Evolutionary conservation across 37 sponge, comb jelly and placozoan genomes (phyloP).

Genomic region (Ianthella basta): DNA sequence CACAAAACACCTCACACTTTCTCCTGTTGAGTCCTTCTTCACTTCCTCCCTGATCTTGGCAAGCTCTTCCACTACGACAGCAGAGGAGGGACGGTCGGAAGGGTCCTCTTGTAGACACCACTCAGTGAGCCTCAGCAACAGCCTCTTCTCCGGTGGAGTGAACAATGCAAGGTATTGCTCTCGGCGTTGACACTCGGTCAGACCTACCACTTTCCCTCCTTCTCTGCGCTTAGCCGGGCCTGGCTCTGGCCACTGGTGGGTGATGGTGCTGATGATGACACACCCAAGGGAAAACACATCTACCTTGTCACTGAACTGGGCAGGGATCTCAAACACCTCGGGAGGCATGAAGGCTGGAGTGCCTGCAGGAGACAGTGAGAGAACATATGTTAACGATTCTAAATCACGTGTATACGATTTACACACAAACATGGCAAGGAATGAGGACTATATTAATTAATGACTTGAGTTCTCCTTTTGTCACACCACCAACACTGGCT

Average conservation of each 20-base stretch:
- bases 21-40: too few species aligned
- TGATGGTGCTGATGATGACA: neutral
- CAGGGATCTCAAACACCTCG: neutral
- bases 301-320: neutral
- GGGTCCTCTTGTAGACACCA: neutral
- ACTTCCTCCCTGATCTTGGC: too few species aligned
- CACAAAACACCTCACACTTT: too few species aligned
- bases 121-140: neutral
- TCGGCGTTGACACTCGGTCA: neutral
- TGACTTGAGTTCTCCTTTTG: too few species aligned
- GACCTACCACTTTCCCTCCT: neutral
- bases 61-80: neutral
- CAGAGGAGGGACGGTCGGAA: neutral
- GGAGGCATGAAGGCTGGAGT: slow-evolving; percentile 9
- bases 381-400: too few species aligned
- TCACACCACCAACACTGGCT: too few species aligned
- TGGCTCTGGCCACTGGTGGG: slow-evolving; percentile 1
- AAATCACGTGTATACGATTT: too few species aligned
- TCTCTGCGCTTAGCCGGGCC: neutral
- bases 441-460: too few species aligned
- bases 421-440: too few species aligned
- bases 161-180: neutral
- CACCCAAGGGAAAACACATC: slow-evolving; percentile 19
- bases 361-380: too few species aligned
- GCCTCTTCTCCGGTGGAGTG: neutral